phyloP scores from a whole-genome alignment of 2,888 invertebrate genomes.

The Gerris lacustris region DNA sequence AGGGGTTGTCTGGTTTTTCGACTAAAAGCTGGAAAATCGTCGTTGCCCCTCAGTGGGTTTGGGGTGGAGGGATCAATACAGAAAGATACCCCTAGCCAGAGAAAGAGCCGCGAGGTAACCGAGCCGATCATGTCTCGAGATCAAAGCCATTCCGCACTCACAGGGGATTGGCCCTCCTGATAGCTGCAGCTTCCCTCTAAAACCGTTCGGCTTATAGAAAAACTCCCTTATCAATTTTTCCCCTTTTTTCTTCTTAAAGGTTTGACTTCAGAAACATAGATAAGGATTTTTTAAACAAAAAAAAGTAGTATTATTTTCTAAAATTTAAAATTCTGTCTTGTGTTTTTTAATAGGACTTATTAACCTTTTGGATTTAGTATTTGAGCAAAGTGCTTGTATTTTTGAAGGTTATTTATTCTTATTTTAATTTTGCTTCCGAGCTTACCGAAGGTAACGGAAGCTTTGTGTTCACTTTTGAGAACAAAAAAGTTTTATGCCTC shows the following conservation, averaged over 20 bases:
- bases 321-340: too few species aligned
- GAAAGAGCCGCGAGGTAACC: background rate
- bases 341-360: too few species aligned
- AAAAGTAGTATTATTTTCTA: background rate
- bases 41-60: too few species aligned
- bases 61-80: background rate
- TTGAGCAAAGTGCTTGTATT: too few species aligned
- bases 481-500: too few species aligned
- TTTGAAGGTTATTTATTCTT: too few species aligned
- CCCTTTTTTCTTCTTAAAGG: background rate
- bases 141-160: background rate
- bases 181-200: background rate
- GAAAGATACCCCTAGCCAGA: background rate
- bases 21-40: too few species aligned
- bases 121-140: conserved; percentile 3
- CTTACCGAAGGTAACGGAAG: too few species aligned
- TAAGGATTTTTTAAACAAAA: background rate
- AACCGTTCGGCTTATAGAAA: background rate
- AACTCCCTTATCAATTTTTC: background rate
- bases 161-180: background rate
- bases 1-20: too few species aligned
- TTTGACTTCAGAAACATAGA: background rate
- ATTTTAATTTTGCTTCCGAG: too few species aligned
- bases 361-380: too few species aligned
- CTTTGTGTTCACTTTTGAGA: too few species aligned